phyloP scores from a whole-genome alignment of 1,140 invertebrate species.

The Atta cephalotes region DNA sequence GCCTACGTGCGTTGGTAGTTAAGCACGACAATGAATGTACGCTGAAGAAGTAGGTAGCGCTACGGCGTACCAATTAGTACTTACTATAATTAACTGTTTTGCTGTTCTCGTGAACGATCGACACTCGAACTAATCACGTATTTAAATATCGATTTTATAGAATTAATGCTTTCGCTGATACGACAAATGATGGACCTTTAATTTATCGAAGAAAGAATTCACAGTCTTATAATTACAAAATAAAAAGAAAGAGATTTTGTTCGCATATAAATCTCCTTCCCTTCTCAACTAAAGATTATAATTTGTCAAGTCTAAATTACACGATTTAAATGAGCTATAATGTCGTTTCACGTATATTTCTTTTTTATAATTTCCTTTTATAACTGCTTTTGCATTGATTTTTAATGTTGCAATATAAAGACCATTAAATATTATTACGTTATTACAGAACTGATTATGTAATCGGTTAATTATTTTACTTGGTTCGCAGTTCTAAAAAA shows the following conservation, averaged over 20 bases:
- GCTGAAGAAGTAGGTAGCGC: not conserved
- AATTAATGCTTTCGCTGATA: not conserved
- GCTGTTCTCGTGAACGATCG: not conserved
- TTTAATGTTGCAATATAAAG: constrained; percentile 3
- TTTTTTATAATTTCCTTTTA: constrained; percentile 3
- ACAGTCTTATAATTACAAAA: not conserved
- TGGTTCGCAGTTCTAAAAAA: not conserved
- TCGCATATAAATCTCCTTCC: constrained; percentile 5
- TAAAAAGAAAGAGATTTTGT: constrained; percentile 1
- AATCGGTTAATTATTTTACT: constrained; percentile 39
- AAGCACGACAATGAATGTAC: not conserved
- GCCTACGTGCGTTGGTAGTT: not conserved
- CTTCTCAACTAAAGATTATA: not conserved
- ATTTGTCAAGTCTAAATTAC: constrained; percentile 24
- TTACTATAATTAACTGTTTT: constrained; percentile 25
- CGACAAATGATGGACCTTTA: not conserved
- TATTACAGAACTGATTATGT: constrained; percentile 11
- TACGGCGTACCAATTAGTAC: not conserved
- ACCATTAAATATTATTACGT: not conserved
- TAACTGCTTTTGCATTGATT: not conserved
- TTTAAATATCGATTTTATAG: not conserved
- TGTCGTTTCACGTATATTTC: not conserved
- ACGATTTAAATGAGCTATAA: not conserved
- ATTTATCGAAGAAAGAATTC: constrained; percentile 3
- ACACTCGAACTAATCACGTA: not conserved